phyloP scores from a whole-genome alignment of 2,797 vertebrate genomes.

The Psittacula derbiana region DNA sequence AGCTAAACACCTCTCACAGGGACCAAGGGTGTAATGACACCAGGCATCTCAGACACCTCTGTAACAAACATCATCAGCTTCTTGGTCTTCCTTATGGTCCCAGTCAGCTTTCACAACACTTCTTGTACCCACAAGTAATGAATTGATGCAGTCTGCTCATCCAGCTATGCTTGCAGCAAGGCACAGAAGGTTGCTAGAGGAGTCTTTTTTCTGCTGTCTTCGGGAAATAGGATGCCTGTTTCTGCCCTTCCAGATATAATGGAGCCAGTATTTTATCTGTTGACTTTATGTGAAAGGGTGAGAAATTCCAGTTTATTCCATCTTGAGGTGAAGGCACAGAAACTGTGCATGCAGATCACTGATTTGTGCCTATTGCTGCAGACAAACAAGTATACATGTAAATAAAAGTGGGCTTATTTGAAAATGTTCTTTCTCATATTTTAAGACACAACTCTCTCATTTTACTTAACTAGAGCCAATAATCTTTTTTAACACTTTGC shows the following conservation, averaged over 20 bases:
- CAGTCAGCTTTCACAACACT: not conserved
- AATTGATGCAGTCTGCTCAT: not conserved
- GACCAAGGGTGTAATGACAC: not conserved
- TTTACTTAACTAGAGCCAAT: not conserved
- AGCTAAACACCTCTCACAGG: not conserved
- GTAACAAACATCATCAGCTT: not conserved
- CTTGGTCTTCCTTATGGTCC: accelerated
- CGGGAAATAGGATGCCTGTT: slow-evolving; percentile 2
- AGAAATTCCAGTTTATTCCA: not conserved
- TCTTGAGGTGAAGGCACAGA: not conserved
- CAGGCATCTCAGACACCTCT: not conserved
- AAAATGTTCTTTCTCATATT: not conserved
- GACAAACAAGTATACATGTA: not conserved
- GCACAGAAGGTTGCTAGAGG: not conserved
- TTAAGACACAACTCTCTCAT: not conserved
- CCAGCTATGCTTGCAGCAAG: not conserved
- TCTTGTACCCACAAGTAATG: not conserved
- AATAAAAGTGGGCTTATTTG: not conserved
- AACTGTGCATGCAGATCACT: not conserved
- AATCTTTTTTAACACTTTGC: not conserved
- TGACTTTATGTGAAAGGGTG: not conserved
- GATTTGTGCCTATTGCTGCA: not conserved
- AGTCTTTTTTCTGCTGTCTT: not conserved
- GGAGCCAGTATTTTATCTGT: not conserved
- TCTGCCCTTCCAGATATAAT: not conserved